Evolutionary conservation across 1,140 invertebrate species (phyloP).

Genomic region (Doryteuthis pealeii): DNA sequence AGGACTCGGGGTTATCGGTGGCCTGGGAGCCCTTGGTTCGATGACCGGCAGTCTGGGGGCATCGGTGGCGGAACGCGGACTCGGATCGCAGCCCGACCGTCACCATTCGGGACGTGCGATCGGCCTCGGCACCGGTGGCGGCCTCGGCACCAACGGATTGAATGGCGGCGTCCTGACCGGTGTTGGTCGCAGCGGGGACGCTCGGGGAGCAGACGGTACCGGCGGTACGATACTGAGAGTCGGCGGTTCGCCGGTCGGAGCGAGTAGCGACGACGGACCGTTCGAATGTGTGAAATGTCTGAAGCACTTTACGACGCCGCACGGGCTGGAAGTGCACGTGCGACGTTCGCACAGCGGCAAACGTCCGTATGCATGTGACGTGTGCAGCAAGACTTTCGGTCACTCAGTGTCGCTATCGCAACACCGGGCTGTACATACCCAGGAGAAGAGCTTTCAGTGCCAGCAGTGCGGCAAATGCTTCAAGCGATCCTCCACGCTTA

Average conservation of each 20-base stretch:
- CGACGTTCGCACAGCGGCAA: conserved; percentile 90
- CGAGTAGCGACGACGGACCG: conserved; percentile 46
- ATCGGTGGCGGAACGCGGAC: neutral
- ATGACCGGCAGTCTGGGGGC: neutral
- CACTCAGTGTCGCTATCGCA: conserved; percentile 94
- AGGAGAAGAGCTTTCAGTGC: conserved; percentile 93
- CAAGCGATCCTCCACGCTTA: conserved; percentile 95
- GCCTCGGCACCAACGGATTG: neutral
- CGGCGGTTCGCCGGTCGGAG: neutral
- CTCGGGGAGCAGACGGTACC: neutral
- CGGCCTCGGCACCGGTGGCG: neutral
- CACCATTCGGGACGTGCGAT: neutral
- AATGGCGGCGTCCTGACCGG: neutral
- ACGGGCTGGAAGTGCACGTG: conserved; percentile 89
- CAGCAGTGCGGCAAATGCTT: conserved; percentile 98
- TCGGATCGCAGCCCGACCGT: neutral
- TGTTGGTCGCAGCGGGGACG: neutral
- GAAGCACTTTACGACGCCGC: conserved; percentile 96
- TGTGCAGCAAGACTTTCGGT: conserved; percentile 96
- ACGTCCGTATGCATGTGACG: conserved; percentile 90
- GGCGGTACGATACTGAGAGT: neutral
- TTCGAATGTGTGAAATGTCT: conserved; percentile 97
- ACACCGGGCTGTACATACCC: conserved; percentile 84
- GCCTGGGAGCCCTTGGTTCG: neutral
- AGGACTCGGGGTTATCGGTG: neutral